Evolutionary conservation across 2,888 invertebrate genomes (phyloP), one percentile per base, ranked within the genome.

Genomic region (Ommatoiulus sabulosus): DNA sequence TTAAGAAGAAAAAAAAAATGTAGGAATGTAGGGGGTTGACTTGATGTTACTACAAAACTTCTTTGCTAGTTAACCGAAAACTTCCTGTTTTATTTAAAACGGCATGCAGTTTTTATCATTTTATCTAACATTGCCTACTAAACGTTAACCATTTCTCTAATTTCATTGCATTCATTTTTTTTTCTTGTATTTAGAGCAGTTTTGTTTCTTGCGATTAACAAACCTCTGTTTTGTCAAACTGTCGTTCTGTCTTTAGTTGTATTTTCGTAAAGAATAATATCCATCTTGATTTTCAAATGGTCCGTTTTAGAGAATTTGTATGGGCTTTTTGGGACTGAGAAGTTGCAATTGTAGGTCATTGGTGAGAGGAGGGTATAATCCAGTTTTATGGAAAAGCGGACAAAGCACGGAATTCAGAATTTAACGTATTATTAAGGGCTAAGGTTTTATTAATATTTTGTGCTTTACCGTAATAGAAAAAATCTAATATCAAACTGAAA

Each of bases 101-200:
- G 8, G 80, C 80, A 80, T 80, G 80, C 8, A 35, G 15, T 80
- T 80, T 57, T 80, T 80, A 80, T 35, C 35, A 80, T 15, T 80
- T 80, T 12, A 80, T 80, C 80, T 80, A 80, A 80, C 80, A 80
- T 35, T 35, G 80, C 80, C 80, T 35, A 80, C 35, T 80, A 80
- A 35, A 80, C 80, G 24, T 35, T 80, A 80, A 80, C 80, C 10
- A 15, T 15, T 80, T 35, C 80, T 63, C 63, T 20, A 20, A 20
- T 35, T 80, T 80, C 35, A 80, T 80, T 80, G 35, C 8, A 24
- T 80, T 80, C 35, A 80, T 80, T 80, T 80, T 80, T n/a, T 4
- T 46, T 3, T 46, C 12, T 46, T 15, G 2, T 12, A 15, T 52
- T 15, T 52, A 57, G 57, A 57, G 57, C 57, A n/a, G 57, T 57